These are phyloP conservation scores for Gopherus flavomarginatus DNA, from an alignment of 2,113 vertebrate genomes.

Conservation along the genomic window DNA sequence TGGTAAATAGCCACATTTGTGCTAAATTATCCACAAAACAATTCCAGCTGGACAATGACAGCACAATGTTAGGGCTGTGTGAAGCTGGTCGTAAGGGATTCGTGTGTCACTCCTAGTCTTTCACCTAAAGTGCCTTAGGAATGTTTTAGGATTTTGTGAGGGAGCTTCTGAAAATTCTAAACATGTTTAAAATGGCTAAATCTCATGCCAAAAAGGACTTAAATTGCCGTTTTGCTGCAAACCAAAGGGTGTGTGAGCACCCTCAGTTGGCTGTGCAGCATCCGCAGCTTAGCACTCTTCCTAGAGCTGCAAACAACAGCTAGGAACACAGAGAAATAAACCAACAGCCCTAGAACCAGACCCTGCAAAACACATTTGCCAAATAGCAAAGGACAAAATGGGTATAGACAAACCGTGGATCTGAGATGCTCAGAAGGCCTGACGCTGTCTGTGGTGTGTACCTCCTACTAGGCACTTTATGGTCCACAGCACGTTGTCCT, in stretches of 20 bases:
- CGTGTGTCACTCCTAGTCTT: neutral
- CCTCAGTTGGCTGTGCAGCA: neutral
- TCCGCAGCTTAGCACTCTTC: neutral
- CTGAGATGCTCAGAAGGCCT: neutral
- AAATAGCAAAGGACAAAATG: conserved; percentile 36
- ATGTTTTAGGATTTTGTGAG: neutral
- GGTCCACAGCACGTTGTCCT: neutral
- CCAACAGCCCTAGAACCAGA: neutral
- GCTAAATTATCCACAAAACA: neutral
- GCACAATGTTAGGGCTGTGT: neutral
- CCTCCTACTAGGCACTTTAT: neutral
- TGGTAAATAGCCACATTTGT: neutral
- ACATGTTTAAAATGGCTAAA: neutral
- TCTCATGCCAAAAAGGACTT: neutral
- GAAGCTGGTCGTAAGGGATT: neutral
- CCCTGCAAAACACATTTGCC: conserved; percentile 25
- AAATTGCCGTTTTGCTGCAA: neutral
- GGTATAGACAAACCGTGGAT: conserved; percentile 18
- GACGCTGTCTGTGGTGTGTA: conserved; percentile 44
- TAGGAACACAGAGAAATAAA: neutral
- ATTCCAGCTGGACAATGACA: neutral
- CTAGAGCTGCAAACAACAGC: neutral
- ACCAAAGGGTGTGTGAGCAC: neutral
- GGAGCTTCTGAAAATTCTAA: neutral
- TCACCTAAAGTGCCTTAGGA: neutral